Conservation (phyloP, 1,140 invertebrate genomes). For the Drosophila dunni region DNA sequence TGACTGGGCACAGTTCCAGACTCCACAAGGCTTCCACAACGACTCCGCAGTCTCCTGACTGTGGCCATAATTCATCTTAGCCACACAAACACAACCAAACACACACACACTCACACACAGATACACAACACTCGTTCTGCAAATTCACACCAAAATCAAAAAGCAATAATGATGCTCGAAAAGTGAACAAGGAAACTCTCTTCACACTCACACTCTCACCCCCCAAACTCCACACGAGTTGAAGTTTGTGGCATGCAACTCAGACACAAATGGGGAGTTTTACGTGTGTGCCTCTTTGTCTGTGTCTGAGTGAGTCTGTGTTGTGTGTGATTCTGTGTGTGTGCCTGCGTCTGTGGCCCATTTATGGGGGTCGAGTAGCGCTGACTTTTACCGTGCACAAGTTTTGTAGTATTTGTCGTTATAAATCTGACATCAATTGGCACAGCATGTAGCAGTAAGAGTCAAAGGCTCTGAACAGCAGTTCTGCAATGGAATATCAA, state of each 20-base stretch:
- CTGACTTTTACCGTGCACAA: slow-evolving; percentile 22
- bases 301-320: neutral
- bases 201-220: slow-evolving; percentile 4
- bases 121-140: slow-evolving; percentile 27
- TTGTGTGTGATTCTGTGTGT: too few species aligned
- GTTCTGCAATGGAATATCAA: too few species aligned
- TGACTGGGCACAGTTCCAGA: slow-evolving; percentile 57
- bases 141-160: slow-evolving; percentile 79
- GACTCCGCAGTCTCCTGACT: slow-evolving; percentile 10
- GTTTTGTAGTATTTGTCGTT: slow-evolving; percentile 75
- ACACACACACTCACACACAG: slow-evolving; percentile 20
- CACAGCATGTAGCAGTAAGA: slow-evolving; percentile 61
- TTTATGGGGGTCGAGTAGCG: slow-evolving; percentile 6
- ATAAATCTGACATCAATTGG: slow-evolving; percentile 80
- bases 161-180: slow-evolving; percentile 80
- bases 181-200: slow-evolving; percentile 50
- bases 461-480: neutral
- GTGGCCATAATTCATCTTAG: slow-evolving; percentile 66
- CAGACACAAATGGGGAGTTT: neutral
- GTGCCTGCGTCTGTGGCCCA: slow-evolving; percentile 13
- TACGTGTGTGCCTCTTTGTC: too few species aligned
- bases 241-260: slow-evolving; percentile 37
- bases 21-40: slow-evolving; percentile 32
- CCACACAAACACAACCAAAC: slow-evolving; percentile 33
- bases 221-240: slow-evolving; percentile 7